Evolutionary conservation across 2,797 vertebrate genomes (phyloP), one percentile per base, ranked within the genome.

Genomic region (Sternarchorhynchus goeldii): DNA sequence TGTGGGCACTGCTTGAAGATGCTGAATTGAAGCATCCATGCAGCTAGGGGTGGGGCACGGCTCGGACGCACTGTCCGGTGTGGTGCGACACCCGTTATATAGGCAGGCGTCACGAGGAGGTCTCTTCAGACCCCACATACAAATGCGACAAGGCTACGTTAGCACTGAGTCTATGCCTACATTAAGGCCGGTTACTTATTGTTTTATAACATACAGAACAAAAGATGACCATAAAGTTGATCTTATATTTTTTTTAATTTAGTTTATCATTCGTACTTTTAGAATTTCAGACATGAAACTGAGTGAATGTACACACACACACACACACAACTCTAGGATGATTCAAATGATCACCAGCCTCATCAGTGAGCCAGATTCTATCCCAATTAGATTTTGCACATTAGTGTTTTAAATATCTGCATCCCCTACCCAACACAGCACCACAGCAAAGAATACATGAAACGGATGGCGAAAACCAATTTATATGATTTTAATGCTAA

Each of bases 21-120:
- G 91, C 91, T 90, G 88, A 82, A 83, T 55, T 85, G 87, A 83
- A 90, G 89, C 89, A 90, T 93, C 91, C 92, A 91, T 91, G 88
- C 85, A 91, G 87, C 85, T 81, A 74, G 85, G 80, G 86, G 86
- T 82, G 83, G 82, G 91, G 87, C 85, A 83, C 85, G 85, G 81
- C 88, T 85, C 36, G 58, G 80, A 83, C 65, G 80, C 78, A 16
- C 58, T 84, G 89, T 88, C 87, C 88, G 87, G 81, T 87, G 85
- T 88, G 85, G 88, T 82, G 78, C 82, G 80, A 62, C 83, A 63
- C 85, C 85, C 80, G 55, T 83, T 92, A 89, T 91, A 93, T 92
- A 91, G 70, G 77, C 81, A 82, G 55, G 68, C 83, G 82, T 82
- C 57, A 85, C 84, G 84, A 80, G 87, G 83, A 88, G 87, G 86